Conservation (phyloP, 2,113 vertebrate species). For the Hemicordylus capensis region DNA sequence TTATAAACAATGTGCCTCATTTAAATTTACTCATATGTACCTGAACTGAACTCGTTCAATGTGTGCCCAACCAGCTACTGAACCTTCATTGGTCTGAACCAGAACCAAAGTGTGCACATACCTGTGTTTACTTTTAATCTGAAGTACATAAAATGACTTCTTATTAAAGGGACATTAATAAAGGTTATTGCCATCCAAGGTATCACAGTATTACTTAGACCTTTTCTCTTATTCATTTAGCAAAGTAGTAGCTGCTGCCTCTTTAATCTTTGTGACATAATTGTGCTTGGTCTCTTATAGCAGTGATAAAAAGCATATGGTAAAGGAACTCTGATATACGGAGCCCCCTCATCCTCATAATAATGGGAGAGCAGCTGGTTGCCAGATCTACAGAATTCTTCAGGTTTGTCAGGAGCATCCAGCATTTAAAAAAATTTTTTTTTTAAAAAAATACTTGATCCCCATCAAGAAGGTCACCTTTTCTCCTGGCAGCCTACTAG, state of each 20-base stretch:
- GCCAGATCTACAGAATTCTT: conserved; percentile 73
- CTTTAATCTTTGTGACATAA: conserved; percentile 28
- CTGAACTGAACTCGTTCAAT: too few species aligned
- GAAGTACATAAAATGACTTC: not conserved
- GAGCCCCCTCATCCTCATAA: conserved; percentile 71
- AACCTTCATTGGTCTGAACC: too few species aligned
- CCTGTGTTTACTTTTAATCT: not conserved
- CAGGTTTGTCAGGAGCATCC: conserved; percentile 71
- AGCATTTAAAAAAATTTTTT: conserved; percentile 78
- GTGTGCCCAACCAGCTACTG: too few species aligned
- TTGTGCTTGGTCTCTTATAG: conserved; percentile 53
- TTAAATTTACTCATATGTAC: too few species aligned
- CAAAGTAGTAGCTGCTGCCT: conserved; percentile 7
- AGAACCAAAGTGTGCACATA: not conserved
- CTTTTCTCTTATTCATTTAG: conserved; percentile 34
- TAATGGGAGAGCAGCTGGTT: conserved; percentile 82
- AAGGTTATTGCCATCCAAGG: conserved; percentile 5
- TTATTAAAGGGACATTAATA: not conserved
- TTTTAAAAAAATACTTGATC: conserved; percentile 76
- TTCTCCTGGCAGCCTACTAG: conserved; percentile 77
- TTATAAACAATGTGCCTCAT: too few species aligned
- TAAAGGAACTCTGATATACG: conserved; percentile 73
- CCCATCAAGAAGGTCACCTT: conserved; percentile 73
- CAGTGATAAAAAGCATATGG: conserved; percentile 59
- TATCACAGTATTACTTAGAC: conserved; percentile 15